Conservation (phyloP, 2,797 vertebrate genomes). For the Xiphophorus birchmanni region DNA sequence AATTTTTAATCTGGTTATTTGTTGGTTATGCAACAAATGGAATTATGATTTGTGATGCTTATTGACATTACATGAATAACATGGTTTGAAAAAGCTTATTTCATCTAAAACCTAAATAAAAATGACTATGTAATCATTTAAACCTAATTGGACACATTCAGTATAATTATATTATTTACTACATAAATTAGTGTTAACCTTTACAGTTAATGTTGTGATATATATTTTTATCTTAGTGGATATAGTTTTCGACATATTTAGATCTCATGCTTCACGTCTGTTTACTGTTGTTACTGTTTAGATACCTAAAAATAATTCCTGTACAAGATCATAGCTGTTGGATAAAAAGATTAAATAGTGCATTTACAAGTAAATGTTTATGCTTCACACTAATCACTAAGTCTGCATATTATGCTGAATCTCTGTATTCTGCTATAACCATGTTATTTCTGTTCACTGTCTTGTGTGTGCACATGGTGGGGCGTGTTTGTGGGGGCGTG, state of each 20-base stretch:
- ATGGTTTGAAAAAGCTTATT: conserved; percentile 55
- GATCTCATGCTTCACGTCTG: conserved; percentile 70
- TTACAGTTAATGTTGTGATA: neutral
- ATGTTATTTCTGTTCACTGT: conserved; percentile 83
- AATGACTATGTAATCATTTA: neutral
- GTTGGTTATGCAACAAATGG: conserved; percentile 23
- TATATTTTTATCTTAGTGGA: conserved; percentile 23
- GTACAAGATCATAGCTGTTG: conserved; percentile 1
- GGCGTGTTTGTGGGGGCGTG: conserved; percentile 37
- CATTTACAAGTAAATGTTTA: conserved; percentile 10
- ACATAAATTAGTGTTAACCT: neutral
- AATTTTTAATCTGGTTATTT: conserved; percentile 10
- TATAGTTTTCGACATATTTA: conserved; percentile 37
- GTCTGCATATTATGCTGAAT: conserved; percentile 52
- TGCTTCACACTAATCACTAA: conserved; percentile 27
- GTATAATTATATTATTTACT: neutral
- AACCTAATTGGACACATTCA: neutral
- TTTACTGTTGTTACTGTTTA: conserved; percentile 68
- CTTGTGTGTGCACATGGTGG: conserved; percentile 52
- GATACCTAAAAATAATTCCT: conserved; percentile 8
- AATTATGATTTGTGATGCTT: conserved; percentile 51
- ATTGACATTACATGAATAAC: conserved; percentile 65
- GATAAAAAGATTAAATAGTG: conserved; percentile 3
- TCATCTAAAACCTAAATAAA: neutral
- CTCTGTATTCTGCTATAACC: conserved; percentile 75